phyloP scores from a whole-genome alignment of 2,113 vertebrate species.

The Lipophrys pholis region DNA sequence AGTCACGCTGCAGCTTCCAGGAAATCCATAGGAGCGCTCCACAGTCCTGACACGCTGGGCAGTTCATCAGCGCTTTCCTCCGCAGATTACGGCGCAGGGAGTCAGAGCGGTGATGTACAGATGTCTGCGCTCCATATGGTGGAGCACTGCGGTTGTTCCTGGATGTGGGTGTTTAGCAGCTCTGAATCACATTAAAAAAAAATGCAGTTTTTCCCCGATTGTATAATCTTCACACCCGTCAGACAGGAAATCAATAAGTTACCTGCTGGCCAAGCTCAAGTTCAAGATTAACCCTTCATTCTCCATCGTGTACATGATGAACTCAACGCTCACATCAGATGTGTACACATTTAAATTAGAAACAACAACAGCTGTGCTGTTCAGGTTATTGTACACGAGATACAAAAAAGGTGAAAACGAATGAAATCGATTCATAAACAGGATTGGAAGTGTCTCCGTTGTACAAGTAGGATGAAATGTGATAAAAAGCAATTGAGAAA shows the following conservation, averaged over 20 bases:
- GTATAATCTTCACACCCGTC: not conserved
- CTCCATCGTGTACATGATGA: too few relatives aligned
- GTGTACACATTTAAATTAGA: too few relatives aligned
- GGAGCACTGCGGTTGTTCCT: not conserved
- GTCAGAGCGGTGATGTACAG: not conserved
- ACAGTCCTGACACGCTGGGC: constrained; percentile 10
- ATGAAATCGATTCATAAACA: too few relatives aligned
- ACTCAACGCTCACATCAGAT: too few relatives aligned
- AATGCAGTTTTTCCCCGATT: not conserved
- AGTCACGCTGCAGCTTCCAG: constrained; percentile 39
- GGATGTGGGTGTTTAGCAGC: constrained; percentile 1
- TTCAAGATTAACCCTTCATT: too few relatives aligned
- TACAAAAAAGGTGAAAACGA: too few relatives aligned
- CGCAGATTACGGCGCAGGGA: constrained; percentile 19
- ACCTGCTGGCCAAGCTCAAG: not conserved
- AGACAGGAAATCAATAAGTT: constrained; percentile 3
- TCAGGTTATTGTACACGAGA: too few relatives aligned
- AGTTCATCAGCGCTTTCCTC: constrained; percentile 30
- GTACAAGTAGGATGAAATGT: too few relatives aligned
- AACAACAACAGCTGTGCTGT: too few relatives aligned
- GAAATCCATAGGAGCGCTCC: constrained; percentile 50
- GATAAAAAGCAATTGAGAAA: too few relatives aligned
- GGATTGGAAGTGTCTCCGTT: too few relatives aligned
- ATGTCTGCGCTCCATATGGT: constrained; percentile 19
- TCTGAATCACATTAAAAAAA: not conserved